Conservation (phyloP, 2,888 invertebrate genomes). For the Clusia tigrina region DNA sequence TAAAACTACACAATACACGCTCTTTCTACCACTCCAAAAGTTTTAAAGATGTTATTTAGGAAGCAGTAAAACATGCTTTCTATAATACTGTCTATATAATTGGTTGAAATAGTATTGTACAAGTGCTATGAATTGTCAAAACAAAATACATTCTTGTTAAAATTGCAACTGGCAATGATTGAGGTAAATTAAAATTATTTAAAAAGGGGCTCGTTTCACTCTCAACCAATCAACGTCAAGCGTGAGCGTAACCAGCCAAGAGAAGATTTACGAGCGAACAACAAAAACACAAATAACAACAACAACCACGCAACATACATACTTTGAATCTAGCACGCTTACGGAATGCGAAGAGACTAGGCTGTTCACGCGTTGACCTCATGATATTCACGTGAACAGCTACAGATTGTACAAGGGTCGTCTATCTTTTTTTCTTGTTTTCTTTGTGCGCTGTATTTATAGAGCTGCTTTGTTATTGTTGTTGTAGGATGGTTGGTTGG, state of each 20-base stretch:
- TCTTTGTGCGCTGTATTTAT: background rate
- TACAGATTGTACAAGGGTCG: conserved; percentile 55
- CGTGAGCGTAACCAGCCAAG: conserved; percentile 35
- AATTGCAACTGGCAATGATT: conserved; percentile 41
- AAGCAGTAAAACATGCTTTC: too few species aligned
- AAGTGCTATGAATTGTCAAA: too few species aligned
- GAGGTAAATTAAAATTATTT: conserved; percentile 29
- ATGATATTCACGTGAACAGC: conserved; percentile 75
- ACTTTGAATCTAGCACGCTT: conserved; percentile 51
- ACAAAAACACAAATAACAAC: conserved; percentile 25
- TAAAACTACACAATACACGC: too few species aligned
- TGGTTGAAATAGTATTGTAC: too few species aligned
- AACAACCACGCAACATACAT: conserved; percentile 21
- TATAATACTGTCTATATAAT: too few species aligned
- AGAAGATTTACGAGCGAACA: conserved; percentile 21
- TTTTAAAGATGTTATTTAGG: too few species aligned
- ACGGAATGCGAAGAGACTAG: conserved; percentile 24
- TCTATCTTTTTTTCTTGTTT: background rate
- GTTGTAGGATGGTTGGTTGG: background rate
- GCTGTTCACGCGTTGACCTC: conserved; percentile 77
- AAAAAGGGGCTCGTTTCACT: conserved; percentile 75
- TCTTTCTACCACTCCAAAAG: too few species aligned
- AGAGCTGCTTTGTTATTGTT: background rate
- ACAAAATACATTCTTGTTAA: too few species aligned
- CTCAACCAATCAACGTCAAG: conserved; percentile 69